Evolutionary conservation across 2,888 invertebrate genomes (phyloP), one percentile per base, ranked within the genome.

Genomic region (Corythucha ciliata): DNA sequence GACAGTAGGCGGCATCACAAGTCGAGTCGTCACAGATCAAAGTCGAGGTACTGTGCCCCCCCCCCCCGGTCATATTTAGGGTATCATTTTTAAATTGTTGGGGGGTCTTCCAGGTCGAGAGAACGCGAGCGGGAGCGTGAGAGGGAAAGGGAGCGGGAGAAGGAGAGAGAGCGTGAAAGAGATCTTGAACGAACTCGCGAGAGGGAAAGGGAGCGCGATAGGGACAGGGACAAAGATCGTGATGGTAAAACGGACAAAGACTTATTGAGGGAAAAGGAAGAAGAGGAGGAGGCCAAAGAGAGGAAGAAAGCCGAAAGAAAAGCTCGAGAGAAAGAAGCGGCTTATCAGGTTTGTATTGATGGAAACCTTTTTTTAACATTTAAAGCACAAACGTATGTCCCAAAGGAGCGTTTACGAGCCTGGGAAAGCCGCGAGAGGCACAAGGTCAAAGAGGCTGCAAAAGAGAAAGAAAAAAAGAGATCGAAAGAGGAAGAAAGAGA

Each of bases 391-490:
- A 29, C n/a, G 10, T 10, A 29, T 29, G 10, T 10, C 10, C n/a
- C n/a, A 29, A 55, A 68, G 65, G 69, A 72, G 62, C 64, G 70
- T 37, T 63, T 74, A 16, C 69, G 79, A 54, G 74, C 77, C 26
- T 96, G 94, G 94, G 93, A 94, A 71, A 75, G 77, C 0, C 75
- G 94, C 57, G 94, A 96, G 70, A 77, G 87, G 14, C 81, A 93
- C 65, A 89, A 90, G 70, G 76, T 80, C 20, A 87, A 90, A 69
- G 94, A 97, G 63, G 83, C 91, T 68, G 89, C 86, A 62, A 85
- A 85, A 68, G 83, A 91, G 68, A 80, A 83, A 53, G 85, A 89
- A 64, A 83, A 85, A 61, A 90, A 91, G 67, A 73, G 85, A 40
- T 76, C 83, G 59, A 82, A 85, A 63, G 83, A 88, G 64, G 85